These are phyloP conservation scores for Astatoreochromis straeleni DNA, from an alignment of 2,113 vertebrate genomes.

Conservation along the genomic window DNA sequence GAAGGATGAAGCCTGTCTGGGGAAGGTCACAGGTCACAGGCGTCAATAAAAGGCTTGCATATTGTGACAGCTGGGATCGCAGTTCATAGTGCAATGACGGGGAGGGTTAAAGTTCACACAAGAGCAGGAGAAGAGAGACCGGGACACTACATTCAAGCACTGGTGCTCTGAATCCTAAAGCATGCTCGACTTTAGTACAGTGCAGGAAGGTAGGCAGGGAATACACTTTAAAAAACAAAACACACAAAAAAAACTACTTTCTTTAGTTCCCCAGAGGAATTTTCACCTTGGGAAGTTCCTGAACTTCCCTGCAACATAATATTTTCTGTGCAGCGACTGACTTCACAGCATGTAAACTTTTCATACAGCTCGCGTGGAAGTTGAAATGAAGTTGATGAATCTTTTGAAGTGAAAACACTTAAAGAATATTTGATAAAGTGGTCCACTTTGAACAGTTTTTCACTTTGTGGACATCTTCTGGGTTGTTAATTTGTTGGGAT, in stretches of 20 bases:
- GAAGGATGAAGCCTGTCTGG: neutral
- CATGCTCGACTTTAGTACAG: constrained; percentile 44
- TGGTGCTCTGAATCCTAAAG: constrained; percentile 19
- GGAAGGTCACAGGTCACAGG: constrained; percentile 1
- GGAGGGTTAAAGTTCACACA: constrained; percentile 18
- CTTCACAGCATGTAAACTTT: neutral
- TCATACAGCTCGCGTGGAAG: neutral
- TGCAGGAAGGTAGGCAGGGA: constrained; percentile 1
- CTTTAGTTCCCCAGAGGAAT: neutral
- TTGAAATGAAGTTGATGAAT: neutral
- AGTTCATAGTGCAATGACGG: constrained; percentile 29
- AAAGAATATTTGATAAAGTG: neutral
- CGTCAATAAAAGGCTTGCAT: neutral
- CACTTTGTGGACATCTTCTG: neutral
- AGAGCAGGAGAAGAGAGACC: neutral
- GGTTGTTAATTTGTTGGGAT: neutral
- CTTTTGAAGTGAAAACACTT: neutral
- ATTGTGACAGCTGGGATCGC: constrained; percentile 15
- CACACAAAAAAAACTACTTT: neutral
- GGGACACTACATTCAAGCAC: constrained; percentile 29
- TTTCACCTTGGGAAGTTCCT: constrained; percentile 13
- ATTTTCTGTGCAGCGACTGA: constrained; percentile 1
- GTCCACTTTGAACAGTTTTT: neutral
- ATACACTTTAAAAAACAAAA: neutral
- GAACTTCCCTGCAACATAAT: neutral